Evolutionary conservation across 2,888 invertebrate species (phyloP).

Genomic region (Acanthosoma haemorrhoidale): DNA sequence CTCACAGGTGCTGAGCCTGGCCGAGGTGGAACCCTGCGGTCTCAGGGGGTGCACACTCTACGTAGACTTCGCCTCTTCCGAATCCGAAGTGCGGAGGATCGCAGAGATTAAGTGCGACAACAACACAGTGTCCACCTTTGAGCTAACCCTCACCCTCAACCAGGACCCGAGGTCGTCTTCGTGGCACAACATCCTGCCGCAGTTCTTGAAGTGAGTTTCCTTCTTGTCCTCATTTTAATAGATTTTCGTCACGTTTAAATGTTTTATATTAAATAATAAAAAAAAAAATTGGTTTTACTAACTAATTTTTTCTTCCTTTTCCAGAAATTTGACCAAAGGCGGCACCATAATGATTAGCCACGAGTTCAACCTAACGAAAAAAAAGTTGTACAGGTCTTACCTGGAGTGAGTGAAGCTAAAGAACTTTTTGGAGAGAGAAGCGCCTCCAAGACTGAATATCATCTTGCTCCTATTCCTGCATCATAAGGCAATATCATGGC

Average conservation of each 20-base stretch:
- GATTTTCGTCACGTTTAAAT: not conserved
- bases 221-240: not conserved
- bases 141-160: conserved; percentile 79
- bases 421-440: conserved; percentile 25
- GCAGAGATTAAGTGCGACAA: conserved; percentile 82
- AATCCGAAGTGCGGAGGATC: conserved; percentile 61
- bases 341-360: conserved; percentile 84
- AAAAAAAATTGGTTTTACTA: not conserved
- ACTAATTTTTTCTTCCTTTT: conserved; percentile 40
- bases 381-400: conserved; percentile 79
- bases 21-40: conserved; percentile 86
- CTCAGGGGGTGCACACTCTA: conserved; percentile 77
- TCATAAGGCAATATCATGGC: conserved; percentile 24
- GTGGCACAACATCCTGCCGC: conserved; percentile 82
- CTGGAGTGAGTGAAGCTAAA: conserved; percentile 47
- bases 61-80: conserved; percentile 62
- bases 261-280: not conserved
- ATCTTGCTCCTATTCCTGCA: conserved; percentile 25
- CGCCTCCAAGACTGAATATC: conserved; percentile 25
- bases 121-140: conserved; percentile 82
- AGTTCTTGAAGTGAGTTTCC: conserved; percentile 77
- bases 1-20: conserved; percentile 71
- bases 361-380: conserved; percentile 83
- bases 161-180: conserved; percentile 62
- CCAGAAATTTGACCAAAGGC: conserved; percentile 77